Evolutionary conservation across 2,888 invertebrate genomes (phyloP).

Genomic region (Microchrysa polita): DNA sequence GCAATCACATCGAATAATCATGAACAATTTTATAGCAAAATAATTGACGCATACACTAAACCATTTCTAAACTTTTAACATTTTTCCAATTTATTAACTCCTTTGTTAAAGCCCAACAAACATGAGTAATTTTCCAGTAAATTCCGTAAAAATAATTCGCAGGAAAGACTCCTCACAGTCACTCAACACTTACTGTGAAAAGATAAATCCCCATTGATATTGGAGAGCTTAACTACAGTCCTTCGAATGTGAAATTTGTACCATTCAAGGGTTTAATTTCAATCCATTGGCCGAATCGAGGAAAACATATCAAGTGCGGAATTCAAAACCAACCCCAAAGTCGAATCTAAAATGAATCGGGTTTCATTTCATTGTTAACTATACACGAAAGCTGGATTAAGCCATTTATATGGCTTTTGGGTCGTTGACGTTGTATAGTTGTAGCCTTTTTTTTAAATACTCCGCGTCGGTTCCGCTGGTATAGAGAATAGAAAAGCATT

Average conservation of each 20-base stretch:
- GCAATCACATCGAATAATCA: too few species aligned
- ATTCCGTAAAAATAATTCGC: background rate
- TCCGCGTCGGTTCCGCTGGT: background rate
- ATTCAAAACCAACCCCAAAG: background rate
- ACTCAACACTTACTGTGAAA: background rate
- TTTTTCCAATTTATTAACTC: too few species aligned
- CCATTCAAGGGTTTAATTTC: conserved; percentile 11
- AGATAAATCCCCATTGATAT: conserved; percentile 9
- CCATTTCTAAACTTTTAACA: too few species aligned
- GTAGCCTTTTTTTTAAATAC: too few species aligned
- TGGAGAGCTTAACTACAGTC: background rate
- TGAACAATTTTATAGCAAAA: too few species aligned
- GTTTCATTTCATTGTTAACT: conserved; percentile 11
- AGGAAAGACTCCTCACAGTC: background rate
- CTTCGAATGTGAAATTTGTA: conserved; percentile 1
- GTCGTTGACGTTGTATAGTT: conserved; percentile 5
- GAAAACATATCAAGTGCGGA: background rate
- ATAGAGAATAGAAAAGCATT: background rate
- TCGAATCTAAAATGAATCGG: conserved; percentile 1
- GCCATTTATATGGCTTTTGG: conserved; percentile 11
- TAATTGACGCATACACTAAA: too few species aligned
- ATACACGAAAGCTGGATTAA: conserved; percentile 8
- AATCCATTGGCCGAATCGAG: background rate
- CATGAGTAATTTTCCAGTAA: too few species aligned
- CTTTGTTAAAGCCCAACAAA: too few species aligned